Conservation (phyloP, 1,140 invertebrate genomes). For the Catajapyx aquilonaris region DNA sequence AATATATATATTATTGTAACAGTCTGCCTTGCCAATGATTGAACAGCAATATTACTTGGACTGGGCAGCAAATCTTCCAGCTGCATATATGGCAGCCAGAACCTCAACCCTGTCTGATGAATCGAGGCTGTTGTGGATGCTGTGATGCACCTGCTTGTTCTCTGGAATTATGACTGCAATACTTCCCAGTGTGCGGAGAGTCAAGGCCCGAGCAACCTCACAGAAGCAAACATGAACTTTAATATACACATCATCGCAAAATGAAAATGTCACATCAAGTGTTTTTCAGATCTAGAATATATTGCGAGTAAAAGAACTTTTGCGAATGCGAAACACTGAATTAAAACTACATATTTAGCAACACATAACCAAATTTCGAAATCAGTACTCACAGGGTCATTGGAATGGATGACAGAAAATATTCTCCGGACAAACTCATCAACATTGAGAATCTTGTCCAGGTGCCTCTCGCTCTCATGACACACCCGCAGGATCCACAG, state of each 20-base stretch:
- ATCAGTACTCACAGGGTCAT: slow-evolving; percentile 50
- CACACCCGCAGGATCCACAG: slow-evolving; percentile 85
- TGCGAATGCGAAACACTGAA: too few relatives aligned
- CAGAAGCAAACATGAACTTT: too few relatives aligned
- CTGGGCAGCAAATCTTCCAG: slow-evolving; percentile 75
- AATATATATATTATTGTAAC: slow-evolving; percentile 5
- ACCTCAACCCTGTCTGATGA: slow-evolving; percentile 90
- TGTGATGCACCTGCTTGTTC: slow-evolving; percentile 84
- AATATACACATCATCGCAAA: too few relatives aligned
- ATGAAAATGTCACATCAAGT: too few relatives aligned
- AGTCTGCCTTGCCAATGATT: not conserved
- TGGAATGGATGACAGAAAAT: slow-evolving; percentile 89
- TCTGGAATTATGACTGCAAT: slow-evolving; percentile 84
- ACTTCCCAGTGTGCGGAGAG: slow-evolving; percentile 70
- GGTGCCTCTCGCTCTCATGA: slow-evolving; percentile 85
- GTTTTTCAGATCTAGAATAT: too few relatives aligned
- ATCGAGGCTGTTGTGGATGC: slow-evolving; percentile 73
- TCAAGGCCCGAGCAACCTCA: slow-evolving; percentile 62
- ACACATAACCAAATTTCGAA: not conserved
- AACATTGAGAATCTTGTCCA: slow-evolving; percentile 90
- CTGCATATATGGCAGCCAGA: slow-evolving; percentile 86
- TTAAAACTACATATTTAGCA: not conserved
- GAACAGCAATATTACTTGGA: slow-evolving; percentile 40
- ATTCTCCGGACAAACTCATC: slow-evolving; percentile 86
- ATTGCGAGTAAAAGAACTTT: too few relatives aligned